phyloP scores from a whole-genome alignment of 1,140 invertebrate species.

The Panagrolaimus sp. region DNA sequence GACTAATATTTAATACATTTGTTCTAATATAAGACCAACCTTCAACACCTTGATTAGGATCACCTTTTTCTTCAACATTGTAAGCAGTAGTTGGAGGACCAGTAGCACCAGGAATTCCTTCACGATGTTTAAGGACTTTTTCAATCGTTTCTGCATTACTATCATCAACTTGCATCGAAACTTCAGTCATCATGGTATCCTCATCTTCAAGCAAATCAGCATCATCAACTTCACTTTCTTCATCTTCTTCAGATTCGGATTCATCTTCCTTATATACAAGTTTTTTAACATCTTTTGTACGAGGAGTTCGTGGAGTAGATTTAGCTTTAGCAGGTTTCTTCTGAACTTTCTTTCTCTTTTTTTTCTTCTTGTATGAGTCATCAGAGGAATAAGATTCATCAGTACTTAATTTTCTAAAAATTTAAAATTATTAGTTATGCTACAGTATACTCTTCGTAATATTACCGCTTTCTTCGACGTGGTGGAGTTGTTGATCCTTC shows the following conservation, averaged over 20 bases:
- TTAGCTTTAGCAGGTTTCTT: slow-evolving; percentile 17
- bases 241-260: slow-evolving; percentile 12
- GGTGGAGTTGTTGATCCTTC: too few relatives aligned
- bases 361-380: slow-evolving; percentile 9
- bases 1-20: slow-evolving; percentile 42
- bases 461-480: too few relatives aligned
- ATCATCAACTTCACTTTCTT: background rate
- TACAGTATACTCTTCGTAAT: too few relatives aligned
- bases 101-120: slow-evolving; percentile 79
- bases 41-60: slow-evolving; percentile 74
- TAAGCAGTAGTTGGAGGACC: slow-evolving; percentile 90
- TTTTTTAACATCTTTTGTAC: too few relatives aligned
- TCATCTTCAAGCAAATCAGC: slow-evolving; percentile 3
- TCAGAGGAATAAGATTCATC: slow-evolving; percentile 7
- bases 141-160: slow-evolving; percentile 84
- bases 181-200: slow-evolving; percentile 7
- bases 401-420: background rate
- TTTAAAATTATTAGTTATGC: background rate
- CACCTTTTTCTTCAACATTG: slow-evolving; percentile 87
- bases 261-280: too few relatives aligned
- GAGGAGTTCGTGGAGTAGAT: background rate
- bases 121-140: slow-evolving; percentile 73
- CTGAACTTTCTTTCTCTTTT: slow-evolving; percentile 16
- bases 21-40: slow-evolving; percentile 23
- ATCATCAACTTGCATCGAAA: slow-evolving; percentile 62